phyloP scores from a whole-genome alignment of 2,888 invertebrate species.

The Uloborus plumipes region DNA sequence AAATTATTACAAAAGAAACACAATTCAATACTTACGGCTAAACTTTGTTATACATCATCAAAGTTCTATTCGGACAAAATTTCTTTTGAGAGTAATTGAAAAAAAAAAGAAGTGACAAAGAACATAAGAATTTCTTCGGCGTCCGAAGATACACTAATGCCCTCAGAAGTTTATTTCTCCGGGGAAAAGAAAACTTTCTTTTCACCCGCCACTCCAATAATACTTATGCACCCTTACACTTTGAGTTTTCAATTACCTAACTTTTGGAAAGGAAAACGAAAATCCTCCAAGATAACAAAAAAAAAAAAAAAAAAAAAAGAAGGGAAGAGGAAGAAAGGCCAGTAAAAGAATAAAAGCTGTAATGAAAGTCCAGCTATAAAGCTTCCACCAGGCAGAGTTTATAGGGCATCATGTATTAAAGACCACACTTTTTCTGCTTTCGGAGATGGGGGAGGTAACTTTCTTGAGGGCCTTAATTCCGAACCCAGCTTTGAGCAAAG shows the following conservation, averaged over 20 bases:
- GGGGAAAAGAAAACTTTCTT: too few species aligned
- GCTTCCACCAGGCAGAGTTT: conserved; percentile 14
- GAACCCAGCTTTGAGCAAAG: conserved; percentile 9
- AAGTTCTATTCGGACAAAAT: too few species aligned
- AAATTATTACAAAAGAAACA: too few species aligned
- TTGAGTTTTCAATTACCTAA: conserved; percentile 16
- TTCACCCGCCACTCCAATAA: too few species aligned
- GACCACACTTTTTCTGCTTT: conserved; percentile 17
- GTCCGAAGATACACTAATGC: too few species aligned
- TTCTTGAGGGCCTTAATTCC: conserved; percentile 13
- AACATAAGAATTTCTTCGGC: too few species aligned
- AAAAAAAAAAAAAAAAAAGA: conserved; percentile 3
- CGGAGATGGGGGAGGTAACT: conserved; percentile 1
- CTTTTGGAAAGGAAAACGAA: neutral
- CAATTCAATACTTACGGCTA: too few species aligned
- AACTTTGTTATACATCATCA: too few species aligned
- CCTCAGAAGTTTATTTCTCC: too few species aligned
- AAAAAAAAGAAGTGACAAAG: too few species aligned
- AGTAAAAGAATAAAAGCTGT: conserved; percentile 21
- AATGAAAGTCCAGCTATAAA: conserved; percentile 24
- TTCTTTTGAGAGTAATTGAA: too few species aligned
- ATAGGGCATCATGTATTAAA: conserved; percentile 28
- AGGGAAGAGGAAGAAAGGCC: neutral
- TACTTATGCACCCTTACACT: conserved; percentile 3
- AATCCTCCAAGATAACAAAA: neutral